Evolutionary conservation across 2,797 vertebrate species (phyloP).

Genomic region (Cyprinodon diabolis): DNA sequence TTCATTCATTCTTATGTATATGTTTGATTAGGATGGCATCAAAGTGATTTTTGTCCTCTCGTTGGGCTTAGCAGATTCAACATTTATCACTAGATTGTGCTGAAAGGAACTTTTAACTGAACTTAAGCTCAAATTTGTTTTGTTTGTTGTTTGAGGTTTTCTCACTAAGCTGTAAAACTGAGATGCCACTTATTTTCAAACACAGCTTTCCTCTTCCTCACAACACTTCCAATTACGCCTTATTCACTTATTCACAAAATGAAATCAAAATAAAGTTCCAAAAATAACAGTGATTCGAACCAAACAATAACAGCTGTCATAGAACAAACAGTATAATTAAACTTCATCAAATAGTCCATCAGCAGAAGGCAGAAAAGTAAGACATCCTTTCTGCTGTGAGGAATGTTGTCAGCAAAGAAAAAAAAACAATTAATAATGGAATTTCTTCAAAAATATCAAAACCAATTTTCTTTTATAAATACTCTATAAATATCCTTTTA

Average conservation of each 20-base stretch:
- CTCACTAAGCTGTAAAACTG: not conserved
- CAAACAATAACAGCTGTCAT: slow-evolving; percentile 13
- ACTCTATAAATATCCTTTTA: not conserved
- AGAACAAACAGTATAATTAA: slow-evolving; percentile 32
- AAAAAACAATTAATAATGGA: not conserved
- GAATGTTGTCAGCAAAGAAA: not conserved
- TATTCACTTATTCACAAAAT: not conserved
- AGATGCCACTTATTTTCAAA: not conserved
- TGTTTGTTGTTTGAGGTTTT: not conserved
- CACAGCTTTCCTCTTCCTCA: not conserved
- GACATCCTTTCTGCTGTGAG: slow-evolving; percentile 6
- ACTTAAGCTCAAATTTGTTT: no score
- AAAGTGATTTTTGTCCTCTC: not conserved
- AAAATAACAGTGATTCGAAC: slow-evolving; percentile 10
- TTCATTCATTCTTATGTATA: no score
- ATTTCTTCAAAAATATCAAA: not conserved
- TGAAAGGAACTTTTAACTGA: not conserved
- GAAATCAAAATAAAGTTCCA: slow-evolving; percentile 5
- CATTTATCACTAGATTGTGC: not conserved
- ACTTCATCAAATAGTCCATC: slow-evolving; percentile 28
- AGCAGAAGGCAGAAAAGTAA: slow-evolving; percentile 20
- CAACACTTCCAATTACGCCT: not conserved
- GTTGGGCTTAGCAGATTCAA: not conserved
- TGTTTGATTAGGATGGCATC: not conserved
- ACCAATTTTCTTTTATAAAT: not conserved